These are phyloP conservation scores for Paraplagusia blochii DNA, from an alignment of 2,113 vertebrate genomes.

Conservation along the genomic window DNA sequence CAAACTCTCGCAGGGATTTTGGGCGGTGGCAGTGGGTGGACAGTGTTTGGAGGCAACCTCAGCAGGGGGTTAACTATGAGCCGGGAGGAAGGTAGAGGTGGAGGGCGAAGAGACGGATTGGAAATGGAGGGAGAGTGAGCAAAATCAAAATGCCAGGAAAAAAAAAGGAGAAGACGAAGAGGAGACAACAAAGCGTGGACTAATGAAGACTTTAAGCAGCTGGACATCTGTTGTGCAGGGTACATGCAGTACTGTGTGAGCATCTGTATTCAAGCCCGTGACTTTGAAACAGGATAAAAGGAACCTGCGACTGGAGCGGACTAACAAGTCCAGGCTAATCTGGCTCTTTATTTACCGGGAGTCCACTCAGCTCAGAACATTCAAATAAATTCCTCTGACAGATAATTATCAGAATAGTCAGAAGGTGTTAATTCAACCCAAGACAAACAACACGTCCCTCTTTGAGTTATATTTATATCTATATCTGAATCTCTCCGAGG, in stretches of 20 bases:
- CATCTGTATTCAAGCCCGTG: neutral
- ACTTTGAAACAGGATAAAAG: slow-evolving; percentile 1
- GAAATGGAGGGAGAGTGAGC: slow-evolving; percentile 43
- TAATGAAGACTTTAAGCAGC: slow-evolving; percentile 62
- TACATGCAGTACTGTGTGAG: slow-evolving; percentile 3
- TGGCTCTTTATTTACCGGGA: slow-evolving; percentile 33
- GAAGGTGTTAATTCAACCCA: slow-evolving; percentile 60
- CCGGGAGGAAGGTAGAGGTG: slow-evolving; percentile 38
- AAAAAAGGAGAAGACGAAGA: slow-evolving; percentile 26
- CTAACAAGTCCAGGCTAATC: slow-evolving; percentile 14
- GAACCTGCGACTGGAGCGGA: slow-evolving; percentile 12
- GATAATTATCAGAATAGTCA: slow-evolving; percentile 48
- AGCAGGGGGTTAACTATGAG: slow-evolving; percentile 56
- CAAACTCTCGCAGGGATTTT: slow-evolving; percentile 55
- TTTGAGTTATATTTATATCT: slow-evolving; percentile 67
- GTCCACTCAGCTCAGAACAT: slow-evolving; percentile 47
- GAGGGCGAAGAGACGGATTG: slow-evolving; percentile 14
- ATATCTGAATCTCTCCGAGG: slow-evolving; percentile 58
- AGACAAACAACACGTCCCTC: slow-evolving; percentile 66
- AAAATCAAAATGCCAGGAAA: slow-evolving; percentile 39
- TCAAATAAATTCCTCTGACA: slow-evolving; percentile 55
- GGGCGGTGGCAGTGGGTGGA: slow-evolving; percentile 47
- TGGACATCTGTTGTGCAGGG: slow-evolving; percentile 31
- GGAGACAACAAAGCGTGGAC: slow-evolving; percentile 28
- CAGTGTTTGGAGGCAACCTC: slow-evolving; percentile 54